Evolutionary conservation across 2,888 invertebrate species (phyloP).

Genomic region (Chouioia cunea): DNA sequence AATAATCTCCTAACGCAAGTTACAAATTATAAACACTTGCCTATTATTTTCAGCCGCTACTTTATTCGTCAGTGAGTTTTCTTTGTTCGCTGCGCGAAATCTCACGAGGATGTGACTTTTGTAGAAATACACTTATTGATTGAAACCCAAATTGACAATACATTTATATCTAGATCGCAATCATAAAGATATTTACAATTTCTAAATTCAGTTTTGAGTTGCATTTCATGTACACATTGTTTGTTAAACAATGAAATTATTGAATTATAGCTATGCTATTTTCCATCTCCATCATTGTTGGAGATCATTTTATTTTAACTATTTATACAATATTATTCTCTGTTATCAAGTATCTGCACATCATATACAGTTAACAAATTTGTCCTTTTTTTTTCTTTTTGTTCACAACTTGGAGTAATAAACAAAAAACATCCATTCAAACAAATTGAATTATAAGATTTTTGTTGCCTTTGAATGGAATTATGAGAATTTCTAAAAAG

Average conservation of each 20-base stretch:
- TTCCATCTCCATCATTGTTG: slow-evolving; percentile 19
- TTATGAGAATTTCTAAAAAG: slow-evolving; percentile 17
- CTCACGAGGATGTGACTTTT: slow-evolving; percentile 16
- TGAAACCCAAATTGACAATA: slow-evolving; percentile 39
- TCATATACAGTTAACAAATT: slow-evolving; percentile 18
- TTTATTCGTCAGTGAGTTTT: slow-evolving; percentile 24
- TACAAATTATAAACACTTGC: slow-evolving; percentile 36
- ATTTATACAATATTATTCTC: slow-evolving; percentile 42
- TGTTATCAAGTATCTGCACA: slow-evolving; percentile 39
- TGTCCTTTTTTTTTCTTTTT: not conserved
- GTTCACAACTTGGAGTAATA: slow-evolving; percentile 17
- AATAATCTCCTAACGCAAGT: slow-evolving; percentile 33
- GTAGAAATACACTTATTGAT: slow-evolving; percentile 32
- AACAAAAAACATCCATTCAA: slow-evolving; percentile 28
- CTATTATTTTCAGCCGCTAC: slow-evolving; percentile 25
- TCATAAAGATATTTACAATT: slow-evolving; percentile 43
- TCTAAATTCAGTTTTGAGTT: slow-evolving; percentile 35
- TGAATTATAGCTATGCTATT: slow-evolving; percentile 27
- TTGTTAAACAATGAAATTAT: slow-evolving; percentile 36
- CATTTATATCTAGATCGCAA: slow-evolving; percentile 38
- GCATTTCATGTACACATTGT: slow-evolving; percentile 37
- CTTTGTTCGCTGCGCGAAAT: slow-evolving; percentile 14
- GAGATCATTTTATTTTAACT: slow-evolving; percentile 36
- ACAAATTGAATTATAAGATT: slow-evolving; percentile 25
- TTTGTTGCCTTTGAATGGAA: not conserved